phyloP scores from a whole-genome alignment of 1,140 invertebrate genomes.

The Drosophila athabasca region DNA sequence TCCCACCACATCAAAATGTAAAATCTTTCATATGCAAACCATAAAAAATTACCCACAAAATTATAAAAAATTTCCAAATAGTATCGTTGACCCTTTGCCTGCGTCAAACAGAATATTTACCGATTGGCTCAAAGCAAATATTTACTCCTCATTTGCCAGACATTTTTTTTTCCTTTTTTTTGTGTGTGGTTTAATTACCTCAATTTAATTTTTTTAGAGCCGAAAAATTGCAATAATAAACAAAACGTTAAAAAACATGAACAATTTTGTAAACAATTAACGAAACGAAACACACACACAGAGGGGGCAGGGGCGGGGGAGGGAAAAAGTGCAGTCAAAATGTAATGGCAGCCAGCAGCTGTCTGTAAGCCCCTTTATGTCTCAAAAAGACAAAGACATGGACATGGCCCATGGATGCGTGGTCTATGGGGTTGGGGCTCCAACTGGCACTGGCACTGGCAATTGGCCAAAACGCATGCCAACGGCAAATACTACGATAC shows the following conservation, averaged over 20 bases:
- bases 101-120: slow-evolving; percentile 46
- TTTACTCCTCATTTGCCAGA: slow-evolving; percentile 41
- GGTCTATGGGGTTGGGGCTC: slow-evolving; percentile 28
- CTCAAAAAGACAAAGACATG: slow-evolving; percentile 17
- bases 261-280: slow-evolving; percentile 64
- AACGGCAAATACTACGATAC: slow-evolving; percentile 29
- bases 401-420: slow-evolving; percentile 48
- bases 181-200: slow-evolving; percentile 59
- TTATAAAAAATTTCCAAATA: slow-evolving; percentile 3
- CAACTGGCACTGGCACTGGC: slow-evolving; percentile 30
- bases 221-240: slow-evolving; percentile 65
- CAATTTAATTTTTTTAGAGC: slow-evolving; percentile 54
- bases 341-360: slow-evolving; percentile 50
- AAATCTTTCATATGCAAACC: not conserved
- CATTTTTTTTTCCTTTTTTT: slow-evolving; percentile 28
- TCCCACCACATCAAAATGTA: not conserved
- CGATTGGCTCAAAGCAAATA: slow-evolving; percentile 42
- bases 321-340: slow-evolving; percentile 49
- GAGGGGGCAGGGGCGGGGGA: slow-evolving; percentile 6
- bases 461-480: slow-evolving; percentile 67
- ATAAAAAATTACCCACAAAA: slow-evolving; percentile 1
- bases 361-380: slow-evolving; percentile 30
- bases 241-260: slow-evolving; percentile 59
- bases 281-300: slow-evolving; percentile 32
- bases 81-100: slow-evolving; percentile 41